Evolutionary conservation across 2,113 vertebrate genomes (phyloP).

Genomic region (Xenopus borealis): DNA sequence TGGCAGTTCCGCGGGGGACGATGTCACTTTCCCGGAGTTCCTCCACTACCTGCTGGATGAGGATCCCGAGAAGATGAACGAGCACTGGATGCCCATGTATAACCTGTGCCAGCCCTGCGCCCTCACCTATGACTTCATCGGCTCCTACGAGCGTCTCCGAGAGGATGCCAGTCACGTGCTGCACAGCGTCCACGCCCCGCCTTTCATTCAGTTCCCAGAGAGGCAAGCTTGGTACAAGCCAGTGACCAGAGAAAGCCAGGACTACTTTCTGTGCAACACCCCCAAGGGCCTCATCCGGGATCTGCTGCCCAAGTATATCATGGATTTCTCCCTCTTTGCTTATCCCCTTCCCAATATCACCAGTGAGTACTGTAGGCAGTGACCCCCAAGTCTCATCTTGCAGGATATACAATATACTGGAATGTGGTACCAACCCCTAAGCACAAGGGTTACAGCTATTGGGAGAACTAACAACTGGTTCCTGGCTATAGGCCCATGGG

Average conservation of each 20-base stretch:
- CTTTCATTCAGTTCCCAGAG: conserved; percentile 76
- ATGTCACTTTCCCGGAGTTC: conserved; percentile 92
- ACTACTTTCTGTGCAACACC: conserved; percentile 86
- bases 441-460: too few species aligned
- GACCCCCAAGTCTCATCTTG: too few species aligned
- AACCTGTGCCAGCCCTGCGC: conserved; percentile 95
- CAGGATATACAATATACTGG: too few species aligned
- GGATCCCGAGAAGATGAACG: conserved; percentile 88
- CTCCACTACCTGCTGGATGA: conserved; percentile 86
- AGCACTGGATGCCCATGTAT: conserved; percentile 98
- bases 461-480: too few species aligned
- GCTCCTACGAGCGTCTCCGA: conserved; percentile 84
- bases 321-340: conserved; percentile 91
- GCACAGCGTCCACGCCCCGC: conserved; percentile 69
- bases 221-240: conserved; percentile 94
- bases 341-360: conserved; percentile 92
- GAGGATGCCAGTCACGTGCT: conserved; percentile 78
- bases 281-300: conserved; percentile 78
- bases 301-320: conserved; percentile 87
- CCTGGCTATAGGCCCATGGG: too few species aligned
- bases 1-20: conserved; percentile 69
- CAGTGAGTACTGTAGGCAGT: conserved; percentile 81
- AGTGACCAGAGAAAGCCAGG: conserved; percentile 77
- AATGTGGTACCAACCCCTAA: too few species aligned
- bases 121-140: conserved; percentile 85